Evolutionary conservation across 2,888 invertebrate genomes (phyloP).

Genomic region (Tiliacea citrago): DNA sequence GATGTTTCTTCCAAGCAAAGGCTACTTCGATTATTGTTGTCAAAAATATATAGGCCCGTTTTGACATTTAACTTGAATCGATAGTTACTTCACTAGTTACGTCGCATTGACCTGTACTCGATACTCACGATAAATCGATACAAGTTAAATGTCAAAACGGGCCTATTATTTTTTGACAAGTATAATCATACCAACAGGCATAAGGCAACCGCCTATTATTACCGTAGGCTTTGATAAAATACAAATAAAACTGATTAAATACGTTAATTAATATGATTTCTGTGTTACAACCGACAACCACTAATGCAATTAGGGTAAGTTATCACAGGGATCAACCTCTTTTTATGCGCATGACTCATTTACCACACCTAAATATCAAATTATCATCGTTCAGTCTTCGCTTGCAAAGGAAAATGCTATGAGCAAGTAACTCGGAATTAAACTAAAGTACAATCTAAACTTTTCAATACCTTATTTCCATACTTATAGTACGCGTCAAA

Average conservation of each 20-base stretch:
- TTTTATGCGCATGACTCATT: not conserved
- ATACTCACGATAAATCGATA: no score
- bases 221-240: not conserved
- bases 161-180: no score
- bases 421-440: not conserved
- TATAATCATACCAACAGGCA: not conserved
- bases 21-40: not conserved
- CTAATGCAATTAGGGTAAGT: conserved; percentile 35
- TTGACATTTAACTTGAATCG: no score
- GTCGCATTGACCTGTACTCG: no score
- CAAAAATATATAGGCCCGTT: no score
- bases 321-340: not conserved
- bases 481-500: not conserved
- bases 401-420: not conserved
- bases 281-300: conserved; percentile 9
- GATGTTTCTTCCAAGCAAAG: not conserved
- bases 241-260: not conserved
- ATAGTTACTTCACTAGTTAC: no score
- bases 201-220: not conserved
- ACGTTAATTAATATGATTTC: conserved; percentile 2
- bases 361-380: not conserved
- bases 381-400: not conserved
- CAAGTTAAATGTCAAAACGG: no score
- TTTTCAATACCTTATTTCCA: not conserved
- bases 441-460: not conserved